Conservation (phyloP, 2,888 invertebrate species). For the Macaria notata region DNA sequence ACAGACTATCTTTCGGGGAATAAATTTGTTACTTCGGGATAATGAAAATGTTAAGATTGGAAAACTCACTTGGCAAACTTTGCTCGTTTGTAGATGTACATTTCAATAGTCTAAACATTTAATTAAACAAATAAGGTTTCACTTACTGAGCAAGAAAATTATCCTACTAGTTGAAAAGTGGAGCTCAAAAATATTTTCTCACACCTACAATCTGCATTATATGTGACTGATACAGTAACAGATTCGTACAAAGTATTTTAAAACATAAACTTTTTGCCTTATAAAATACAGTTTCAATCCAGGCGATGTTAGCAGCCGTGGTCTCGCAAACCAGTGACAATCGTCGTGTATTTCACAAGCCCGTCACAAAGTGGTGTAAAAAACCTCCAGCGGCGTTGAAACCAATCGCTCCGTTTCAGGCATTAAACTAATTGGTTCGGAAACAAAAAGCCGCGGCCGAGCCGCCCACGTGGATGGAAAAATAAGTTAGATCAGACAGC, state of each 20-base stretch:
- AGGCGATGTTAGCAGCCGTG: background rate
- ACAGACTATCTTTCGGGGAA: background rate
- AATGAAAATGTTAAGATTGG: background rate
- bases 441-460: constrained; percentile 42
- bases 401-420: constrained; percentile 40
- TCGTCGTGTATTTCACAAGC: constrained; percentile 2
- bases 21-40: constrained; percentile 3
- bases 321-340: background rate
- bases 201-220: too few species aligned
- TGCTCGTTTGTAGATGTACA: too few species aligned
- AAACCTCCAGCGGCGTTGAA: constrained; percentile 30
- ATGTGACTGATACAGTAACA: too few species aligned
- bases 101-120: too few species aligned
- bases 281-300: background rate
- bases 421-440: constrained; percentile 58
- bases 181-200: too few species aligned
- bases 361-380: constrained; percentile 15
- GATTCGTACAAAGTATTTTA: too few species aligned
- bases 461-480: constrained; percentile 5
- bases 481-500: background rate
- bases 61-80: too few species aligned
- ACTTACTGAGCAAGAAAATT: too few species aligned
- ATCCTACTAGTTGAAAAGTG: too few species aligned
- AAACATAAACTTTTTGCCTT: background rate
- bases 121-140: too few species aligned